These are phyloP conservation scores for Hirtodrosophila trivittata DNA, from an alignment of 2,888 invertebrate genomes.

Conservation along the genomic window DNA sequence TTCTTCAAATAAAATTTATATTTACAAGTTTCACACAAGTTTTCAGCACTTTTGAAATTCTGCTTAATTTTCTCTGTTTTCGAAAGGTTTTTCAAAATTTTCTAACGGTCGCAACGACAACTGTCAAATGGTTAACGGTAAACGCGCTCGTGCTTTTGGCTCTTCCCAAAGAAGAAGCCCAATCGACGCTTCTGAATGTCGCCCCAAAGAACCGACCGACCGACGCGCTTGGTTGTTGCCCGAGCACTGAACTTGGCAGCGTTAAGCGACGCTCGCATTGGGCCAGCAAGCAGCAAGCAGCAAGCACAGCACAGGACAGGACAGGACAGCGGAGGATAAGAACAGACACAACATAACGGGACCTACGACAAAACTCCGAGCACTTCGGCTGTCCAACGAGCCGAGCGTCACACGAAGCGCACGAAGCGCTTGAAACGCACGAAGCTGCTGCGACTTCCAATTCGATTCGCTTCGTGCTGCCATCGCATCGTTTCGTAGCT, in stretches of 20 bases:
- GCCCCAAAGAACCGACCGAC: constrained; percentile 69
- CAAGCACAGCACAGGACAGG: no score
- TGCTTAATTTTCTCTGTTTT: neutral
- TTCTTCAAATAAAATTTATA: neutral
- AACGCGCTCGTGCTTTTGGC: constrained; percentile 20
- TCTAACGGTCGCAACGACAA: constrained; percentile 30
- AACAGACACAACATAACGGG: constrained; percentile 22
- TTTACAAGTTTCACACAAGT: constrained; percentile 22
- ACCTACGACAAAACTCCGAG: constrained; percentile 47
- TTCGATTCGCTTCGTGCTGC: constrained; percentile 20
- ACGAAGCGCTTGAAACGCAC: constrained; percentile 1
- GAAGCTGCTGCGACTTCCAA: constrained; percentile 18
- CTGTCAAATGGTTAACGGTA: constrained; percentile 22
- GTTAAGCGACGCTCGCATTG: constrained; percentile 62
- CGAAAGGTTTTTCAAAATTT: constrained; percentile 25
- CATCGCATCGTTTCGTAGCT: neutral
- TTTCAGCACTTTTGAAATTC: constrained; percentile 11
- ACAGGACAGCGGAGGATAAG: constrained; percentile 28
- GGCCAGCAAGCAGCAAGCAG: constrained; percentile 42
- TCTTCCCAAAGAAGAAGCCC: constrained; percentile 7
- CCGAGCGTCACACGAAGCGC: constrained; percentile 14
- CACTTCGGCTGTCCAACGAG: constrained; percentile 37
- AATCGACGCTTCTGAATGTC: constrained; percentile 7
- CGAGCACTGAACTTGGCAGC: constrained; percentile 81
- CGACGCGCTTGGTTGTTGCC: constrained; percentile 83